Evolutionary conservation across 1,140 invertebrate species (phyloP), one percentile per base, ranked within the genome.

Genomic region (Dufourea novaeangliae): DNA sequence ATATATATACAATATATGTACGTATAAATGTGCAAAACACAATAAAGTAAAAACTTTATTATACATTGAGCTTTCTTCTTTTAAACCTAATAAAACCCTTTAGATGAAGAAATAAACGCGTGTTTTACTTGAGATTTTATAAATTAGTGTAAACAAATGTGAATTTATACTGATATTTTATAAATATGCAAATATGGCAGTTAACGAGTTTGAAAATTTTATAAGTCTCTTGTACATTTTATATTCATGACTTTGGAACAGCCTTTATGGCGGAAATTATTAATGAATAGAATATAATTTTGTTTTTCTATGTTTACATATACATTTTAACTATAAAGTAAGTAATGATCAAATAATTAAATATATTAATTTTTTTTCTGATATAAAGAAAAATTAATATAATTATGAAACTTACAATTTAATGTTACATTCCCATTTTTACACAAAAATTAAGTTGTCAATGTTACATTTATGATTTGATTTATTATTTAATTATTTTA

Each of bases 171-270:
- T 79, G 69, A 20, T n/a, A n/a, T n/a, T 57, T 69, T 34, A 68
- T 83, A 64, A 57, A 68, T 76, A 59, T 57, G 44, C 81, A 80
- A 83, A 81, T 57, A 37, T 84, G 82, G 78, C 83, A 84, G 79
- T 85, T 46, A 84, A 63, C 82, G 79, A 56, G 67, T 84, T 84
- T 76, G 37, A 64, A 61, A 29, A 29, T 52, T 61, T 76, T 80
- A 39, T 57, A 69, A 61, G 14, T 56, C 25, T 56, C 20, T 59
- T 69, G 54, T 59, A 61, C 32, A 69, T 68, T 76, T 76, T 69
- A n/a, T 52, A 67, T 67, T 29, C 50, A 74, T 74, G 61, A 74
- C 44, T 56, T 44, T 25, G 34, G n/a, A 67, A 34, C 32, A 63
- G 41, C 1, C n/a, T 34, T 34, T 7, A 46, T 61, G 1, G 20